Evolutionary conservation across 2,888 invertebrate species (phyloP), one percentile per base, ranked within the genome.

Genomic region (Anticlea derivata): DNA sequence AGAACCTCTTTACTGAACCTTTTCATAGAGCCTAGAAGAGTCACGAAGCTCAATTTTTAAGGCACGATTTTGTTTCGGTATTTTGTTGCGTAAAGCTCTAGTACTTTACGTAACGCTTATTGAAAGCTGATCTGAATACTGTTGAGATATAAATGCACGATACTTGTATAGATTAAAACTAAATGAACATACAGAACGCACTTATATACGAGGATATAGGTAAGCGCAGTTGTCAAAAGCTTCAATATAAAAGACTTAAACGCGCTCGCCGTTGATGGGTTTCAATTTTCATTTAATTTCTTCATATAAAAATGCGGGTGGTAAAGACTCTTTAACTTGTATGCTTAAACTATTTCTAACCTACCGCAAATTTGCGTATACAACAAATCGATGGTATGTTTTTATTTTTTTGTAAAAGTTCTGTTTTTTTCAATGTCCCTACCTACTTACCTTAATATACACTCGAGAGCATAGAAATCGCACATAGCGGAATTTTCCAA

Each of bases 11-110:
- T 37, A 13, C 10, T 12, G 0, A 17, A 10, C n/a, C 38, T 38
- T 22, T 47, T 17, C 31, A 13, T 12, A 22, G 0, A 17, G 13
- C n/a, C n/a, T 27, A 17, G 17, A 17, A 2, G 17, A 23, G 39
- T 47, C 47, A 47, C 47, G 47, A 47, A 26, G 7, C n/a, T 44
- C 11, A 24, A 13, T 27, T 48, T 48, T 55, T 40, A 8, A 31
- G 23, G 23, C 53, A 59, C 55, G 55, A 53, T 55, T 45, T 29
- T n/a, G 17, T 29, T 13, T 44, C 37, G 35, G 47, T 23, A 47
- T 37, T 44, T 22, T 2, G 37, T 59, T 59, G 49, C 59, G 56
- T 50, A 56, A 56, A 59, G 37, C 48, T 51, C 44, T 13, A 35
- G 38, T 40, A 22, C 37, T 53, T 52, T 53, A 53, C 44, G 53